Base-by-base conservation (phyloP, 1,140 invertebrate genomes). In the Pseudachorutes palmiensis region DNA sequence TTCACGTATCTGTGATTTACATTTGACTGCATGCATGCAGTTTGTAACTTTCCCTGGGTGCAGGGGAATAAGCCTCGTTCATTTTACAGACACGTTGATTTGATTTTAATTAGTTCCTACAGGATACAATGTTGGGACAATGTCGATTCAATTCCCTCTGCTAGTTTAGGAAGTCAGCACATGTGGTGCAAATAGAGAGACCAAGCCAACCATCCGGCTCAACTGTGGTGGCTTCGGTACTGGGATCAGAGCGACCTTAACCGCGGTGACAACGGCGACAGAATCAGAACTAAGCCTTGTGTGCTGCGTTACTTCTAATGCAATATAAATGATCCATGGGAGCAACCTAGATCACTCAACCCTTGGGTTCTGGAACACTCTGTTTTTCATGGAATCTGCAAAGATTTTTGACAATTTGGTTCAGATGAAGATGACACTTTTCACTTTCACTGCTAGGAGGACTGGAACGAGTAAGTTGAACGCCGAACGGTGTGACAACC, bases 391-490 rank as follows among this genome's bases (percentile, higher is more conserved):
- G 3, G 9, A 16, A 55, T 26, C 12, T 14, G 51, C 12, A 55
- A 14, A 14, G 3, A 14, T 22, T 22, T 19, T 45, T 45, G 14
- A 55, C 51, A 55, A 24, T 16, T 22, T 55, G 51, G 3, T 55
- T 26, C 51, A 26, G 51, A 55, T 55, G 51, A 55, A 55, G 51
- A 55, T 55, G 51, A 55, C 36, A 41, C 36, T 41, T 41, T 41
- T 41, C 51, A 55, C 51, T 55, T 55, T 55, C 51, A 55, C 14
- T 5, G 51, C 12, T 55, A 16, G 14, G 9, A 24, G 5, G 51
- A n/a, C 12, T 12, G 51, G 51, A 12, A 55, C 24, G 24, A 5
- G 51, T 12, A 24, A 9, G 9, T 55, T 55, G 9, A 3, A 12
- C 12, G 5, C 24, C 9, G 51, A 26, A 5, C 24, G 51, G 51